phyloP scores from a whole-genome alignment of 2,888 invertebrate genomes.

The Rotaria magnacalcarata region DNA sequence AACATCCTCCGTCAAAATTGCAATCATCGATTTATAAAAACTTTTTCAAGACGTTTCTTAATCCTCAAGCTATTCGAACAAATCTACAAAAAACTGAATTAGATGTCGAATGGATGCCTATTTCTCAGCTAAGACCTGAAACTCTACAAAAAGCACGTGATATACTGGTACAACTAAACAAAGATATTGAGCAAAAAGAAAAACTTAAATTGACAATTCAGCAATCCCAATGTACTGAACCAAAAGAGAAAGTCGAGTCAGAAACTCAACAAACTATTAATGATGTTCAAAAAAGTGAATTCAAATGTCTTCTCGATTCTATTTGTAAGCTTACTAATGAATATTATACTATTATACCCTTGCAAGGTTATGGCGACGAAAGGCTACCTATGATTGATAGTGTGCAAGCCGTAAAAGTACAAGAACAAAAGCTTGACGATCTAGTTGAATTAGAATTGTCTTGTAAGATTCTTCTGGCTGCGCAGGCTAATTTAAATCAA shows the following conservation, averaged over 20 bases:
- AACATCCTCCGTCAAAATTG: background rate
- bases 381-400: slow-evolving; percentile 50
- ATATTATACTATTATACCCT: slow-evolving; percentile 61
- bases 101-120: slow-evolving; percentile 55
- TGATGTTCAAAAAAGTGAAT: slow-evolving; percentile 50
- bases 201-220: background rate
- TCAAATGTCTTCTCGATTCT: background rate
- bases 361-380: slow-evolving; percentile 59
- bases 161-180: slow-evolving; percentile 50
- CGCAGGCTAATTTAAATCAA: slow-evolving; percentile 58
- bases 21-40: background rate
- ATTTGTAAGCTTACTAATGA: slow-evolving; percentile 60
- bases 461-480: slow-evolving; percentile 56
- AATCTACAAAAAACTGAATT: slow-evolving; percentile 50
- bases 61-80: background rate
- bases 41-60: background rate
- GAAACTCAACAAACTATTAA: too few relatives aligned
- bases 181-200: slow-evolving; percentile 47
- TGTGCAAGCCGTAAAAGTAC: slow-evolving; percentile 52
- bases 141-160: slow-evolving; percentile 56
- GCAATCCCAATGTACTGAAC: background rate
- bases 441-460: slow-evolving; percentile 60
- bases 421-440: slow-evolving; percentile 54
- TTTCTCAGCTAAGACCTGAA: slow-evolving; percentile 57
- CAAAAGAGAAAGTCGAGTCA: too few relatives aligned